Conservation (phyloP, 2,888 invertebrate genomes). For the Luperina nickerlii region DNA sequence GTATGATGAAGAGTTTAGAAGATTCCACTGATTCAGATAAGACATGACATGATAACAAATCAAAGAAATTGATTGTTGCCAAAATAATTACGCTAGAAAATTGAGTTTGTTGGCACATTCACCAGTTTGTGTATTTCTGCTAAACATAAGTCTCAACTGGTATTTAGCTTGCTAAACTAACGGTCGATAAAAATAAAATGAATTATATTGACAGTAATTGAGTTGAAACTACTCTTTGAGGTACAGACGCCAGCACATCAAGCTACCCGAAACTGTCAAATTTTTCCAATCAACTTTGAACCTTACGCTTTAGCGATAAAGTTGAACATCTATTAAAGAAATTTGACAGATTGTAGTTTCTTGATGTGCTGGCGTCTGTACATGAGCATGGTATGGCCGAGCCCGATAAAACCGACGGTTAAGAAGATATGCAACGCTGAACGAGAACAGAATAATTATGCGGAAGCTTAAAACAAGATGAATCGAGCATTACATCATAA, state of each 20-base stretch:
- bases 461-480: constrained; percentile 3
- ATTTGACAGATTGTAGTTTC: too few species aligned
- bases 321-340: too few species aligned
- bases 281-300: too few species aligned
- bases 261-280: too few species aligned
- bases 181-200: background rate
- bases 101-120: background rate
- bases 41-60: background rate
- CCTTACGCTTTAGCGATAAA: too few species aligned
- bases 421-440: background rate
- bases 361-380: too few species aligned
- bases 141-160: background rate
- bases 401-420: background rate
- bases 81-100: background rate
- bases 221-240: background rate
- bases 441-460: background rate
- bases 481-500: constrained; percentile 4
- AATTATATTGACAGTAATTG: background rate
- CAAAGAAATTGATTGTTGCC: background rate
- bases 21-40: background rate
- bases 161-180: background rate
- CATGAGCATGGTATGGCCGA: background rate
- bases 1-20: constrained; percentile 13
- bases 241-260: background rate
- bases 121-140: background rate